Evolutionary conservation across 2,888 invertebrate genomes (phyloP).

Genomic region (Tillus elongatus): DNA sequence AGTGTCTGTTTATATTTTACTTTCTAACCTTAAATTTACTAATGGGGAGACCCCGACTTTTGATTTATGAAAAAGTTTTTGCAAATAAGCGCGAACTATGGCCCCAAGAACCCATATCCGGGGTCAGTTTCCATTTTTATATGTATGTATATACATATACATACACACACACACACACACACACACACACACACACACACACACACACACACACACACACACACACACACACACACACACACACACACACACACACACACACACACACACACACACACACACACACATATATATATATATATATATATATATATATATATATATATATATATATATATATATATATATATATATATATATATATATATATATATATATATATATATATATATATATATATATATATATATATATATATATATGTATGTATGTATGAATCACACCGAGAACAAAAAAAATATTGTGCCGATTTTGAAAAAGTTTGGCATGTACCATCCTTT

Average conservation of each 20-base stretch:
- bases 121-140: too few relatives aligned
- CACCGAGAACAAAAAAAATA: too few relatives aligned
- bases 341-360: slow-evolving; percentile 7
- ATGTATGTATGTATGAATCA: too few relatives aligned
- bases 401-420: slow-evolving; percentile 8
- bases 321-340: slow-evolving; percentile 7
- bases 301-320: slow-evolving; percentile 7
- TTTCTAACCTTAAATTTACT: too few relatives aligned
- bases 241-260: neutral
- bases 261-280: neutral
- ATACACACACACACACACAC: slow-evolving; percentile 1
- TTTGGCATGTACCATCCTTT: too few relatives aligned
- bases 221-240: neutral
- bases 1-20: too few relatives aligned
- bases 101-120: too few relatives aligned
- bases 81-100: too few relatives aligned
- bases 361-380: slow-evolving; percentile 7
- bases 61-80: too few relatives aligned
- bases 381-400: slow-evolving; percentile 6
- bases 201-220: neutral
- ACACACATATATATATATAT: slow-evolving; percentile 6
- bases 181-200: neutral
- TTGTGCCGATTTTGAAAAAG: too few relatives aligned
- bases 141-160: slow-evolving; percentile 5
- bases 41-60: too few relatives aligned